Conservation (phyloP, 2,797 vertebrate species). For the Crax fasciolata region DNA sequence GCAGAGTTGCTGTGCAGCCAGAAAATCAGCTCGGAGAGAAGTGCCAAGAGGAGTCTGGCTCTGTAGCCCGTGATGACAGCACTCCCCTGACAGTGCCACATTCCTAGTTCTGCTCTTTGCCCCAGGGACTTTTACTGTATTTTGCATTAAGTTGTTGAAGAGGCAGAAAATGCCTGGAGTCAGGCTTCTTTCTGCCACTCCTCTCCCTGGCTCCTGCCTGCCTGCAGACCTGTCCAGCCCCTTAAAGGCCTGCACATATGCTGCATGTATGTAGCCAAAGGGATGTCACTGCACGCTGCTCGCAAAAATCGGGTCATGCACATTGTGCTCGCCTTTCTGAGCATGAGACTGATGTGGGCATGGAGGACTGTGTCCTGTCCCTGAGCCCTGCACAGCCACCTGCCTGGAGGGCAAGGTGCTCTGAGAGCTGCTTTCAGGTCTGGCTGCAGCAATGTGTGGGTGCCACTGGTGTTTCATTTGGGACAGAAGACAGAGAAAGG, state of each 20-base stretch:
- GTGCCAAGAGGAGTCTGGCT: background rate
- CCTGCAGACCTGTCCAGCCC: background rate
- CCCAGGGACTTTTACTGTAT: background rate
- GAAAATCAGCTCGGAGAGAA: background rate
- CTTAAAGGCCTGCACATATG: background rate
- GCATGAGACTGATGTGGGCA: background rate
- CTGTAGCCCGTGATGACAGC: background rate
- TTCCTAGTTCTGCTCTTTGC: background rate
- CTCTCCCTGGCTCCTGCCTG: background rate
- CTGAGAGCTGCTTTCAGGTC: background rate
- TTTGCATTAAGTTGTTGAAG: background rate
- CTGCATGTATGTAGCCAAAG: background rate
- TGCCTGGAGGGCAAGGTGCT: background rate
- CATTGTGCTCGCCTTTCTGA: background rate
- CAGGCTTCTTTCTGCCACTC: background rate
- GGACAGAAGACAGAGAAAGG: background rate
- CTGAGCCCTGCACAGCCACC: background rate
- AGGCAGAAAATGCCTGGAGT: background rate
- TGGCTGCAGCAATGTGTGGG: background rate
- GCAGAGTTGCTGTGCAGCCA: background rate
- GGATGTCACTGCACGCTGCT: background rate
- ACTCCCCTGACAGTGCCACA: background rate
- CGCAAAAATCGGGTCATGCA: background rate
- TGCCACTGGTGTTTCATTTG: background rate
- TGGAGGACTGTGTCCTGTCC: background rate